phyloP scores from a whole-genome alignment of 2,113 vertebrate species.

The Eolophus roseicapilla region DNA sequence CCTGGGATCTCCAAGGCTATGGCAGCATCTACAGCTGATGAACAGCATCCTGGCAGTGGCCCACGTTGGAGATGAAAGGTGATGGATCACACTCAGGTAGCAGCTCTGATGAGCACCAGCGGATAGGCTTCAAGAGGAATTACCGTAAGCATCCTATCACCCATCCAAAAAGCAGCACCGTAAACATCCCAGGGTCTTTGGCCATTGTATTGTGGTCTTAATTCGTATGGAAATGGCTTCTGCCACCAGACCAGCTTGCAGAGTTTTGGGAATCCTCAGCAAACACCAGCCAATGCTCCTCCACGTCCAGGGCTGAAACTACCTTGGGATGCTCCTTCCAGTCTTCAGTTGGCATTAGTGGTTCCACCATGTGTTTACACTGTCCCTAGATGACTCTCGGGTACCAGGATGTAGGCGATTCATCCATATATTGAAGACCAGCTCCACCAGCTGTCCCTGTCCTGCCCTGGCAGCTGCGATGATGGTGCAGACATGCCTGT shows the following conservation, averaged over 20 bases:
- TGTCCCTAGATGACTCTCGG: neutral
- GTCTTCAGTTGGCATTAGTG: rapidly evolving
- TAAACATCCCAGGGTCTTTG: rapidly evolving
- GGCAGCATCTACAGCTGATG: neutral
- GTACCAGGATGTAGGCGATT: rapidly evolving
- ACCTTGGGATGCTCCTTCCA: neutral
- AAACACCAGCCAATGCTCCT: neutral
- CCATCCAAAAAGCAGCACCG: neutral
- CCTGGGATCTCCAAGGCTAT: neutral
- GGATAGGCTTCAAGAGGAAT: neutral
- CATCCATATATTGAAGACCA: neutral
- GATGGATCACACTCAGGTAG: neutral
- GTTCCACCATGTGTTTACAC: neutral
- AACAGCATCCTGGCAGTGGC: neutral
- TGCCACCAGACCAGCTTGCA: neutral
- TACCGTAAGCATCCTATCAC: neutral
- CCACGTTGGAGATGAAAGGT: rapidly evolving
- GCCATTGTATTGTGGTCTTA: rapidly evolving
- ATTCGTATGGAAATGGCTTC: neutral
- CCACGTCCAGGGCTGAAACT: rapidly evolving
- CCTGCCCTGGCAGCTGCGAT: neutral
- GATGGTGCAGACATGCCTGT: neutral
- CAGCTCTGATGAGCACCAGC: neutral
- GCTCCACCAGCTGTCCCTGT: neutral
- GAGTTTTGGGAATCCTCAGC: neutral